Base-by-base conservation (phyloP, 2,113 vertebrate genomes). In the Tamias sibiricus region DNA sequence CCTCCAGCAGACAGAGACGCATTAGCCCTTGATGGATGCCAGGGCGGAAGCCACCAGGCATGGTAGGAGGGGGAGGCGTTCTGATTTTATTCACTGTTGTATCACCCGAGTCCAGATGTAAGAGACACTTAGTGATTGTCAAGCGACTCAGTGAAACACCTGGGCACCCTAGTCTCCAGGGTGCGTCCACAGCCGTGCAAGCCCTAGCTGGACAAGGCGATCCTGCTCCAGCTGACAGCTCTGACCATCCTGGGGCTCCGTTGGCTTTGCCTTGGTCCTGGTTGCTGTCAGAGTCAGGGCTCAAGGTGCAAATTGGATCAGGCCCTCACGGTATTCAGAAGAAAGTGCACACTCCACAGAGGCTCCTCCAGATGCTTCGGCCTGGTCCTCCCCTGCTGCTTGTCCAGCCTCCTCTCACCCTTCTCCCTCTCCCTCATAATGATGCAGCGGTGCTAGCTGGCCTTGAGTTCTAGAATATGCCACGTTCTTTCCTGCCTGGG, bases 361-460 rank as follows among this genome's bases (percentile, higher is more conserved):
- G 40, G 9, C 30, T 19, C 8, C 40, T 40, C 1, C 7, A 22
- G 4, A 47, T 2, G 11, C 32, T 42, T 1, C 44, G 44, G 6
- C 0, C 0, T 20, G 28, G 81, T 4, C 8, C 57, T 40, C 40
- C n/a, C 13, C 72, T 30, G 26, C 35, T 47, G 22, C 8, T 83
- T 54, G 37, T 59, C 64, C 35, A 76, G 2, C 20, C 6, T 32
- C 30, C n/a, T 20, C 17, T 44, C 22, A 42, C 40, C 40, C 71
- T 26, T 4, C 13, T n/a, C n/a, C 30, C 30, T 62, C 69, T 75
- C 54, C 54, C 49, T 49, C 7, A 11, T 2, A 4, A 37, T 13
- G 37, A 37, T 30, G 26, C n/a, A 35, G 17, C 19, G 81, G 54
- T 35, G 5, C 30, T 57, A 44, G 28, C 40, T 52, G 77, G 10